phyloP scores from a whole-genome alignment of 2,888 invertebrate genomes.

The Osmoderma eremita region DNA sequence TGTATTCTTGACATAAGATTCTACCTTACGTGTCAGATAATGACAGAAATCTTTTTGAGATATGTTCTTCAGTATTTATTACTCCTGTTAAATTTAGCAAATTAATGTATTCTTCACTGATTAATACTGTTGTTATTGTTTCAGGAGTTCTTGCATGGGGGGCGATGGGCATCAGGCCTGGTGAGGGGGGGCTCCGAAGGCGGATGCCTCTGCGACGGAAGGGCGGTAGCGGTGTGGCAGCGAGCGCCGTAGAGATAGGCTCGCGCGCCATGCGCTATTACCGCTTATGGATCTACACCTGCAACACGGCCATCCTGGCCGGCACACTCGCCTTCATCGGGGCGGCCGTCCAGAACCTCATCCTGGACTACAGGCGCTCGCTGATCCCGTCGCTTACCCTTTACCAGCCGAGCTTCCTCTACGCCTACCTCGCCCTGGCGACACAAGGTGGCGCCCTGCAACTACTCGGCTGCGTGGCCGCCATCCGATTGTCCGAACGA shows the following conservation, averaged over 20 bases:
- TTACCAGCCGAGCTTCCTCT: conserved; percentile 84
- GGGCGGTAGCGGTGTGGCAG: conserved; percentile 65
- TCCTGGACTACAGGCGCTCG: conserved; percentile 76
- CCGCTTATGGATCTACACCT: conserved; percentile 92
- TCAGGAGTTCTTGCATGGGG: conserved; percentile 68
- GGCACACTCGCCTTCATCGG: conserved; percentile 84
- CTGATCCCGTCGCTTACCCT: conserved; percentile 79
- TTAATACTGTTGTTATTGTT: too few relatives aligned
- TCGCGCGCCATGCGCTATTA: conserved; percentile 78
- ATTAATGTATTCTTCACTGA: too few relatives aligned
- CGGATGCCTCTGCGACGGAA: conserved; percentile 66
- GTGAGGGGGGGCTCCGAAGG: conserved; percentile 64
- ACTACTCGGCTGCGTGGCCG: conserved; percentile 83
- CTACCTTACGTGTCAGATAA: too few relatives aligned
- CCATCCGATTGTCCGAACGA: conserved; percentile 80
- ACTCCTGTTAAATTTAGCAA: too few relatives aligned
- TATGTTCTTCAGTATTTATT: too few relatives aligned
- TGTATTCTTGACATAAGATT: too few relatives aligned
- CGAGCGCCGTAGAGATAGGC: conserved; percentile 62
- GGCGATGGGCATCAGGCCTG: conserved; percentile 64
- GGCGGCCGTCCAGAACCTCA: conserved; percentile 76
- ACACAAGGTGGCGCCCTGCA: conserved; percentile 76
- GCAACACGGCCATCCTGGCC: conserved; percentile 87
- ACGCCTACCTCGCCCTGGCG: conserved; percentile 84
- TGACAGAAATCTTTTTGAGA: too few relatives aligned